Conservation (phyloP, 2,888 invertebrate genomes). For the Drosophila pseudotakahashii region DNA sequence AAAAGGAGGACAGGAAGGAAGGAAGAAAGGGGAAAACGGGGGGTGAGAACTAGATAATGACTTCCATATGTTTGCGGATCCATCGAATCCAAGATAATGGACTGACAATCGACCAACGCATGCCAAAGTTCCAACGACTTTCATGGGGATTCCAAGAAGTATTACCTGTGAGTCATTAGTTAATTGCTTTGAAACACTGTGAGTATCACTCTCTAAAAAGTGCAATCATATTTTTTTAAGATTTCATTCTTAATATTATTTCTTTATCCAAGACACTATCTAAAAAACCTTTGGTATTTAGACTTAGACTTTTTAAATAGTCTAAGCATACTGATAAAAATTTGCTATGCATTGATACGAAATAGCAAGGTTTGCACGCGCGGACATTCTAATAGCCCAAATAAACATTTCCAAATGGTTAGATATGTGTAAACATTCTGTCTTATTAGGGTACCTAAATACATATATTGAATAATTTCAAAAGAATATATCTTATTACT, state of each 20-base stretch:
- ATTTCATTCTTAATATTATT: too few relatives aligned
- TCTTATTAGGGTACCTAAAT: too few relatives aligned
- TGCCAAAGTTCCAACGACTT: background rate
- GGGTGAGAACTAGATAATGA: conserved; percentile 41
- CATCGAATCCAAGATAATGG: conserved; percentile 3
- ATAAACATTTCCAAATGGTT: background rate
- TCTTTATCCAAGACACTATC: background rate
- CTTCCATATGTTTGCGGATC: conserved; percentile 29
- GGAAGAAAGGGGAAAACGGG: conserved; percentile 4
- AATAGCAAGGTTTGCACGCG: conserved; percentile 17
- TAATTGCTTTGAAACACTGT: background rate
- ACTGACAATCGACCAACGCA: conserved; percentile 4
- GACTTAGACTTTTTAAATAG: too few relatives aligned
- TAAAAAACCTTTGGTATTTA: background rate
- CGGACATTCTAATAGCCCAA: conserved; percentile 3
- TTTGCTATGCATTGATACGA: background rate
- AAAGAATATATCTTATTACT: background rate
- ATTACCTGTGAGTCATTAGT: conserved; percentile 6
- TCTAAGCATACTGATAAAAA: conserved; percentile 9
- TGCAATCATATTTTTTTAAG: background rate
- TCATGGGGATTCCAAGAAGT: background rate
- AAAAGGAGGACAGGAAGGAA: background rate
- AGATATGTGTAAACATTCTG: too few relatives aligned
- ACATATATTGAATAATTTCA: too few relatives aligned
- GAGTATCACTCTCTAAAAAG: background rate